Conservation (phyloP, 2,113 vertebrate genomes). For the Dolichallabes microphthalmus region DNA sequence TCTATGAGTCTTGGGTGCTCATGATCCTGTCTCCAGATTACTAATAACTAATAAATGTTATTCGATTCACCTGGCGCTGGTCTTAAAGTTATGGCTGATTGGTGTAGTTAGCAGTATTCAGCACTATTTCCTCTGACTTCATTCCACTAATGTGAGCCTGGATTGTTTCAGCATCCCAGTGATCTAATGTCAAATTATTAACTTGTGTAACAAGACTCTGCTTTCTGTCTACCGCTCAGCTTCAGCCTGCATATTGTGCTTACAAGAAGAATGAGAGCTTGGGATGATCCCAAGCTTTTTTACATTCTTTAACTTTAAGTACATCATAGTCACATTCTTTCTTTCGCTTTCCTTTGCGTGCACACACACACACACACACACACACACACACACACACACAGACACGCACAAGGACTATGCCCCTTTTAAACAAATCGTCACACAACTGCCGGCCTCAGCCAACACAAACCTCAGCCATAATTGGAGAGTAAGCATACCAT, state of each 20-base stretch:
- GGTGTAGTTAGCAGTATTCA: not conserved
- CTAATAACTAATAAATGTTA: too few relatives aligned
- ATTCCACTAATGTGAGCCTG: slow-evolving; percentile 14
- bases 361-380: slow-evolving; percentile 20
- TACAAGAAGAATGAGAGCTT: slow-evolving; percentile 18
- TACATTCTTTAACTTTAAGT: slow-evolving; percentile 33
- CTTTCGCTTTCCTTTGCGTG: not conserved
- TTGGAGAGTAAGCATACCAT: slow-evolving; percentile 59
- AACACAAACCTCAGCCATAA: slow-evolving; percentile 61
- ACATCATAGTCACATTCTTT: slow-evolving; percentile 16
- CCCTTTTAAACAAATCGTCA: slow-evolving; percentile 60
- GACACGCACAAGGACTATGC: slow-evolving; percentile 45
- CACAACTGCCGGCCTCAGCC: slow-evolving; percentile 55
- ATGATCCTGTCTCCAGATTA: too few relatives aligned
- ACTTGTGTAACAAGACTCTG: slow-evolving; percentile 18
- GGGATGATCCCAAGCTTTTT: slow-evolving; percentile 14
- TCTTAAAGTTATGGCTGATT: too few relatives aligned
- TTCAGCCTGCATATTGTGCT: slow-evolving; percentile 27
- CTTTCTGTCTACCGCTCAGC: not conserved
- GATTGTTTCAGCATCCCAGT: not conserved
- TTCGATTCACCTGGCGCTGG: too few relatives aligned
- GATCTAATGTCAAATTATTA: slow-evolving; percentile 25
- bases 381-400: slow-evolving; percentile 26
- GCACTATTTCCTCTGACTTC: slow-evolving; percentile 1
- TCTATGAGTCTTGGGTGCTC: too few relatives aligned